Base-by-base conservation (phyloP, 2,797 vertebrate species). In the Acropternis orthonyx region DNA sequence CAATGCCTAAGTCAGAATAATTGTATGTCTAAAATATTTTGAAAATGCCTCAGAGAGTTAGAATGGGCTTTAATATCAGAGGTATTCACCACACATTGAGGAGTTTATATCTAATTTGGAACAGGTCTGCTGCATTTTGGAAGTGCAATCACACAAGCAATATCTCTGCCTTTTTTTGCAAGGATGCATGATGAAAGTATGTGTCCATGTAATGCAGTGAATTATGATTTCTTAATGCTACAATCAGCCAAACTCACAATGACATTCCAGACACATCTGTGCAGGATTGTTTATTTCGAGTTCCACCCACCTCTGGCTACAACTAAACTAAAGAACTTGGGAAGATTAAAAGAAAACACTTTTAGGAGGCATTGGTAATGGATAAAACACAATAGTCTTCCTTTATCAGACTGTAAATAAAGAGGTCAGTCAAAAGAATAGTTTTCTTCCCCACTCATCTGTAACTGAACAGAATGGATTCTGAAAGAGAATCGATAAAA, bases 401-500 rank as follows among this genome's bases (percentile, higher is more conserved):
- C 61, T 80, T 89, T 86, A 55, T 76, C 81, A 94, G 77, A 41
- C 80, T 87, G 74, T 32, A 95, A 92, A 95, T 92, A 95, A 94
- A 95, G 88, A 94, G 80, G 77, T 93, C 91, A 92, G 81, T 37
- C 44, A 74, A 92, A 90, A 92, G 67, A 92, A 67, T 10, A 46
- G 93, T 79, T 78, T 92, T 87, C 77, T 65, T 95, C 80, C 39
- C 30, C 52, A 61, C 28, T 92, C 92, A 76, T 94, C 95, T 95
- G 86, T 89, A 94, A 89, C 93, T 58, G 77, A 94, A 71, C 32
- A 87, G 90, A 94, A 94, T 71, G 73, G 59, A 37, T 94, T 63
- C 74, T 85, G 86, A 95, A 88, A 85, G 81, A 74, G 86, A 76
- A 92, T 93, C 92, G 6, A 92, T 95, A 76, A 87, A 89, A 91